Conservation (phyloP, 2,888 invertebrate species). For the Phengaris arion region DNA sequence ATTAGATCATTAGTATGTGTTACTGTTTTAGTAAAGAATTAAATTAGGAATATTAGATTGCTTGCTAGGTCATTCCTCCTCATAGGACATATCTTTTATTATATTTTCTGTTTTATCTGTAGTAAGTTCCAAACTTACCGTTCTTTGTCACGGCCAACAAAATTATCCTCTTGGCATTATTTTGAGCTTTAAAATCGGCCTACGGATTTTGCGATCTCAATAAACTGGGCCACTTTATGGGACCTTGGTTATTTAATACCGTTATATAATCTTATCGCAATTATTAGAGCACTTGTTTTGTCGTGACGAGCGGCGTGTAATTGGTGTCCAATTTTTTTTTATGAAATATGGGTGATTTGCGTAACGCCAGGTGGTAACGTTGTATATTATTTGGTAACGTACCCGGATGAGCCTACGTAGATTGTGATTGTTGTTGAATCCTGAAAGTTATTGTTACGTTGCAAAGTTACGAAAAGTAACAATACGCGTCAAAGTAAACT, state of each 20-base stretch:
- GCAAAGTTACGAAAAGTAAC: conserved; percentile 25
- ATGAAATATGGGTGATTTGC: conserved; percentile 55
- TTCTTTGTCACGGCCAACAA: not conserved
- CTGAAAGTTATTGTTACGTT: conserved; percentile 31
- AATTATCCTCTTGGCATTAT: not conserved
- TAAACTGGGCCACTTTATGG: conserved; percentile 55
- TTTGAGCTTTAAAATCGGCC: not conserved
- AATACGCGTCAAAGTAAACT: not conserved
- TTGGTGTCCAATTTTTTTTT: conserved; percentile 57
- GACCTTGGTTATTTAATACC: conserved; percentile 49
- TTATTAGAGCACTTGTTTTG: conserved; percentile 60
- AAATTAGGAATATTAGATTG: no score
- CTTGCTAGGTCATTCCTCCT: no score
- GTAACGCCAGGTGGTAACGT: conserved; percentile 43
- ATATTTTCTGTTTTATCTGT: no score
- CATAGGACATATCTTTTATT: no score
- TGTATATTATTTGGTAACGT: no score
- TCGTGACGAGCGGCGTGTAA: conserved; percentile 55
- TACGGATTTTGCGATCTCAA: conserved; percentile 39
- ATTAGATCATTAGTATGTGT: no score
- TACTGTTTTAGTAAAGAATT: no score
- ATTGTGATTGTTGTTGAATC: no score
- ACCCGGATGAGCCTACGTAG: conserved; percentile 31
- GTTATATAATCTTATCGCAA: conserved; percentile 58
- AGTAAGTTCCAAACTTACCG: not conserved